Evolutionary conservation across 2,888 invertebrate species (phyloP).

Genomic region (Toxonevra muliebris): DNA sequence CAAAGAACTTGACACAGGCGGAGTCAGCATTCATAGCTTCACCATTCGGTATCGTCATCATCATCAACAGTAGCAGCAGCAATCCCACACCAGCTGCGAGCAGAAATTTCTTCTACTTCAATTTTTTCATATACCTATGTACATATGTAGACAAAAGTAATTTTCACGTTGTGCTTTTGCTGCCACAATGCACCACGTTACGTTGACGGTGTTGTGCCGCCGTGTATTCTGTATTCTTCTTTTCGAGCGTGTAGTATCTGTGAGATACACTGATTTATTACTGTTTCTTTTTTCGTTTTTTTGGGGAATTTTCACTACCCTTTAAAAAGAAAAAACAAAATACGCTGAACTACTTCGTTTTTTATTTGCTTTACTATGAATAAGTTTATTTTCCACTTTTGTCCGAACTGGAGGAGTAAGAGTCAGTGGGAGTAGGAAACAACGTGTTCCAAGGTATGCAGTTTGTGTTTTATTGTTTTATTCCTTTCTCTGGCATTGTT

Average conservation of each 20-base stretch:
- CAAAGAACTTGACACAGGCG: constrained; percentile 47
- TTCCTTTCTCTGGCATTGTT: no score
- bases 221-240: no score
- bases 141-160: constrained; percentile 17
- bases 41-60: neutral
- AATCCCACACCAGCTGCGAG: neutral
- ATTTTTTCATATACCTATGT: neutral
- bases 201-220: no score
- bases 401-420: no score
- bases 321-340: no score
- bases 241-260: constrained; percentile 21
- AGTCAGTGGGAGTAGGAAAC: no score
- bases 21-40: constrained; percentile 3
- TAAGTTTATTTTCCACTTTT: no score
- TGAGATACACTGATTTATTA: constrained; percentile 55
- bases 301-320: constrained; percentile 26
- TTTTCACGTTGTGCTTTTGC: constrained; percentile 21
- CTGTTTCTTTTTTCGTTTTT: constrained; percentile 21
- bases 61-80: constrained; percentile 9
- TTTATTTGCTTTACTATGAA: no score
- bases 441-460: no score
- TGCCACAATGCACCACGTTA: neutral
- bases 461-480: no score
- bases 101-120: constrained; percentile 2
- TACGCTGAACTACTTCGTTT: no score